These are phyloP conservation scores for Neoniphon sammara DNA, from an alignment of 2,797 vertebrate genomes.

Conservation along the genomic window DNA sequence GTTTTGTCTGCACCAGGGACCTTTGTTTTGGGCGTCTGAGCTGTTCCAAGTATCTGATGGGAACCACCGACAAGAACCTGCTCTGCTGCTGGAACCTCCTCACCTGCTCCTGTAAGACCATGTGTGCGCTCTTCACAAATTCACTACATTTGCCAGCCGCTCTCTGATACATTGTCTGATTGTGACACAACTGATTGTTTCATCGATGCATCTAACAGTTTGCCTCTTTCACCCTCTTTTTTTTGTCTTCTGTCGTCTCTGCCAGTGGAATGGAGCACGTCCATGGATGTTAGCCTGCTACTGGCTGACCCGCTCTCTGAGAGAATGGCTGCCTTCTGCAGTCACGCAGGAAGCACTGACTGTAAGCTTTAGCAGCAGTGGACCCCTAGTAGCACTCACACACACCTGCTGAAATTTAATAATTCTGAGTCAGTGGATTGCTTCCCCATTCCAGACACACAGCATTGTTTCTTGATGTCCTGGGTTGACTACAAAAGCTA, in stretches of 20 bases:
- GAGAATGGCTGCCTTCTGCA: constrained; percentile 89
- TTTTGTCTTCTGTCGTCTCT: not conserved
- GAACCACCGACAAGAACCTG: constrained; percentile 84
- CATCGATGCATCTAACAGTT: too few species aligned
- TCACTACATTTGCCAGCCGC: too few species aligned
- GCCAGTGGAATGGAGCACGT: constrained; percentile 94
- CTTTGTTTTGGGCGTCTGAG: constrained; percentile 92
- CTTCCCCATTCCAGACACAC: not conserved
- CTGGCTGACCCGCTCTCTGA: constrained; percentile 90
- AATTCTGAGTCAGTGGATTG: not conserved
- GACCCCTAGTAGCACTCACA: not conserved
- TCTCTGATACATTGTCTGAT: too few species aligned
- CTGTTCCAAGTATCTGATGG: constrained; percentile 94
- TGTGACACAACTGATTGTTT: not conserved
- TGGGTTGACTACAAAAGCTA: not conserved
- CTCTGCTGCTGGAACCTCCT: constrained; percentile 98
- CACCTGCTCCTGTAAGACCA: constrained; percentile 89
- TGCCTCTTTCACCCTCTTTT: not conserved
- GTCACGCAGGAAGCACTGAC: constrained; percentile 80
- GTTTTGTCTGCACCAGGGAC: constrained; percentile 81
- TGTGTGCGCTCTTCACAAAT: not conserved
- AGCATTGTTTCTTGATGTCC: not conserved
- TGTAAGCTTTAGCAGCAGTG: constrained; percentile 84
- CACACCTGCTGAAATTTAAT: too few species aligned
- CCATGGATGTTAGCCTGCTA: constrained; percentile 85